These are phyloP conservation scores for Anolis carolinensis DNA, from an alignment of 2,113 vertebrate genomes.

Conservation along the genomic window DNA sequence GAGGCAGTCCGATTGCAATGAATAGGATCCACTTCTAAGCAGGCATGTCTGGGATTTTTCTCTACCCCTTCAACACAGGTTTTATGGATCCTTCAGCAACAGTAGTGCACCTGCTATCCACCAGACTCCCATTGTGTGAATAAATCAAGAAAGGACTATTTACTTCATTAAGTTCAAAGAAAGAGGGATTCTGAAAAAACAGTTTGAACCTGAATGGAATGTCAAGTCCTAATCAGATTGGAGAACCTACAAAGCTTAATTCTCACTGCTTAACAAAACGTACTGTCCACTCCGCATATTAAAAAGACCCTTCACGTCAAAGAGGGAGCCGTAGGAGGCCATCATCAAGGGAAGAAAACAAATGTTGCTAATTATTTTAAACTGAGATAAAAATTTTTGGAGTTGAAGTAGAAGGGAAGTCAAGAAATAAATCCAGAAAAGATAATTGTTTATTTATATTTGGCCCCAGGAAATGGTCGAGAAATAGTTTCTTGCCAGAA, in stretches of 20 bases:
- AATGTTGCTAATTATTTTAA: background rate
- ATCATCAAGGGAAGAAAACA: background rate
- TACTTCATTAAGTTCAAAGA: slow-evolving; percentile 16
- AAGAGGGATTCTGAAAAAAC: background rate
- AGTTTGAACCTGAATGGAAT: slow-evolving; percentile 15
- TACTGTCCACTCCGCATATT: background rate
- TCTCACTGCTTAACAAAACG: background rate
- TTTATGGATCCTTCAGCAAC: background rate
- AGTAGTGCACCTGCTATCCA: background rate
- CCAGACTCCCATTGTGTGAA: background rate
- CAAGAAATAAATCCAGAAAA: background rate
- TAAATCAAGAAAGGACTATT: slow-evolving; percentile 25
- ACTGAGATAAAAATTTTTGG: background rate
- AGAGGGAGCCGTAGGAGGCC: background rate
- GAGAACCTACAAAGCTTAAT: background rate
- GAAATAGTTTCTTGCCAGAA: slow-evolving; percentile 10
- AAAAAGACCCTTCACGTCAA: background rate
- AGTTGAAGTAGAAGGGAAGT: slow-evolving; percentile 6
- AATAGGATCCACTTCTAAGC: background rate
- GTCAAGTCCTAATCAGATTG: background rate
- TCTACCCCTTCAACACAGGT: background rate
- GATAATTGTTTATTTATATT: slow-evolving; percentile 10
- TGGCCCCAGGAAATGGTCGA: background rate
- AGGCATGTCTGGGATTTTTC: background rate
- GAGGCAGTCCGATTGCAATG: background rate